Conservation (phyloP, 2,113 vertebrate genomes). For the Podarcis muralis region DNA sequence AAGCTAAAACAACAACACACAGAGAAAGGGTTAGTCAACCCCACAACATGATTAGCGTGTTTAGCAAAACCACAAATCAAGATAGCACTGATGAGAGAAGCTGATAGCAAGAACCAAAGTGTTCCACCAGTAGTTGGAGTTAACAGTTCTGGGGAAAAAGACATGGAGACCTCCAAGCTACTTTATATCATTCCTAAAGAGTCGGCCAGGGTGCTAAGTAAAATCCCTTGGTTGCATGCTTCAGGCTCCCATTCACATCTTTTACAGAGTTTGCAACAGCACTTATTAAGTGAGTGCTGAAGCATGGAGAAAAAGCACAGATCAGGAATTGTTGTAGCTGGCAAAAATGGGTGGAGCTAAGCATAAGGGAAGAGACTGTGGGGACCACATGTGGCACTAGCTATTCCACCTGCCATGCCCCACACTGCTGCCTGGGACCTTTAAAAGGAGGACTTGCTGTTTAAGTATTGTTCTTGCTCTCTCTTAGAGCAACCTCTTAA, state of each 20-base stretch:
- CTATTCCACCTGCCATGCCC: too few relatives aligned
- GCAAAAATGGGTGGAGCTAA: too few relatives aligned
- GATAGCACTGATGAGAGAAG: not conserved
- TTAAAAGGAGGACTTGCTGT: too few relatives aligned
- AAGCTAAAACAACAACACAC: constrained; percentile 60
- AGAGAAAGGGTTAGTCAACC: constrained; percentile 48
- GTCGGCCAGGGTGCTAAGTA: not conserved
- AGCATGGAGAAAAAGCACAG: constrained; percentile 17
- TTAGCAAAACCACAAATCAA: constrained; percentile 50
- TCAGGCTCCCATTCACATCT: not conserved
- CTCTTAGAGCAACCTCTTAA: too few relatives aligned
- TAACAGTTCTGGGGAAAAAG: not conserved
- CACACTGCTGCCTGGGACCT: too few relatives aligned
- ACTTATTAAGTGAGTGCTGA: constrained; percentile 24
- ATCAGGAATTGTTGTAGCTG: not conserved
- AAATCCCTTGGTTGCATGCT: not conserved
- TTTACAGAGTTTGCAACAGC: not conserved
- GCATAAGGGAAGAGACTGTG: too few relatives aligned
- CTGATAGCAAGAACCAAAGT: not conserved
- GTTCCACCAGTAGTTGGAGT: not conserved
- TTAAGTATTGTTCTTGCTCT: too few relatives aligned
- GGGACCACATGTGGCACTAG: too few relatives aligned
- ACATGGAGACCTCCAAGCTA: not conserved
- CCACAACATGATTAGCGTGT: constrained; percentile 42
- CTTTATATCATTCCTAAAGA: not conserved